A percentile compares a stretch with the other conserved stretches of the same genome.
phyloP scores from a whole-genome alignment of 2,888 invertebrate species.

The Endomychus coccineus region DNA sequence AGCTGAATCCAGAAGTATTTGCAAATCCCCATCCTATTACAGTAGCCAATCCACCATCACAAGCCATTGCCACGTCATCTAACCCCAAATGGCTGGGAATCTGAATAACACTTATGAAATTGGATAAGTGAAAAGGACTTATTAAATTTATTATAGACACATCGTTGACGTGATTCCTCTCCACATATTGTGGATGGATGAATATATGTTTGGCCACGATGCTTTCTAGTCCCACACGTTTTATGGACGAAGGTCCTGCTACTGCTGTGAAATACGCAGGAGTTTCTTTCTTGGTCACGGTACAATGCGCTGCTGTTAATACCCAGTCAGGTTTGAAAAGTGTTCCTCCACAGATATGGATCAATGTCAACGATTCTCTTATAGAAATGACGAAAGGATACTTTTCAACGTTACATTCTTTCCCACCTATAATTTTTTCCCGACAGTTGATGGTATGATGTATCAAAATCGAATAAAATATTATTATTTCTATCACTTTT shows the following conservation, averaged over 20 bases:
- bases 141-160: constrained; percentile 6
- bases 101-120: constrained; percentile 4
- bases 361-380: neutral
- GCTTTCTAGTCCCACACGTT: constrained; percentile 7
- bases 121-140: constrained; percentile 4
- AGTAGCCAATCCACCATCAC: constrained; percentile 6
- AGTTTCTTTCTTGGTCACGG: constrained; percentile 1
- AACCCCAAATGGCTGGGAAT: constrained; percentile 7
- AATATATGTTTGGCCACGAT: constrained; percentile 4
- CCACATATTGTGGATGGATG: constrained; percentile 10
- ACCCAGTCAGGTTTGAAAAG: constrained; percentile 9
- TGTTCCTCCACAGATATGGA: constrained; percentile 11
- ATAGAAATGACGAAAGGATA: constrained; percentile 11
- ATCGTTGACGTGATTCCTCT: constrained; percentile 8
- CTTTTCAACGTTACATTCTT: constrained; percentile 5
- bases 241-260: constrained; percentile 7
- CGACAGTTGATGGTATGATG: too few relatives aligned
- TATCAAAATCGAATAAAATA: too few relatives aligned
- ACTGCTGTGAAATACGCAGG: constrained; percentile 6
- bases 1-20: neutral
- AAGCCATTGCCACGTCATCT: constrained; percentile 3
- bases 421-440: constrained; percentile 11
- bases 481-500: too few relatives aligned
- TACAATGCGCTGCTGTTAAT: constrained; percentile 9
- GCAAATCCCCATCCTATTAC: constrained; percentile 11